Evolutionary conservation across 2,113 vertebrate genomes (phyloP), one percentile per base, ranked within the genome.

Genomic region (Cacatua alba): DNA sequence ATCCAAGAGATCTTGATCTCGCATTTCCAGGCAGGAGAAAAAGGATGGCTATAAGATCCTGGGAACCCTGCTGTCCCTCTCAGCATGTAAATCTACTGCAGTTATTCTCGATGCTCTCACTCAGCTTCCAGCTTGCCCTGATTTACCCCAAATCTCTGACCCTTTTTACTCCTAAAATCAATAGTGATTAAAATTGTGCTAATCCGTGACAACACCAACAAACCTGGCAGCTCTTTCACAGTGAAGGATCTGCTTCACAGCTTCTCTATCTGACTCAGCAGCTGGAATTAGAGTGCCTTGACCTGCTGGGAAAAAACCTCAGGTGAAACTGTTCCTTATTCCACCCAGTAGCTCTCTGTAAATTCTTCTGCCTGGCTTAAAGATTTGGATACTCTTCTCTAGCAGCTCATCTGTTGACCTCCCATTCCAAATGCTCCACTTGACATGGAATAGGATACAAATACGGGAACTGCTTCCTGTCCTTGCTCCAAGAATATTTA

Each of bases 401-500:
- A 72, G 78, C 33, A 80, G 62, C 75, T 80, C 10, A 4, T 72
- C 53, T 77, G 17, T 35, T 93, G 39, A 41, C 31, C 70, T 90
- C 48, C 62, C 20, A 6, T 19, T 90, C 29, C 53, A 77, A 87
- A 69, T 52, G 79, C 23, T 90, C 24, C 31, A 37, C 11, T 92
- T 72, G 75, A 76, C 71, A 85, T 23, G 29, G 84, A 78, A 71
- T 57, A 67, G 11, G 20, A 57, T 13, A 86, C 49, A 90, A 93
- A 35, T 69, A 82, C 25, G 39, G 67, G 88, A 96, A 90, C 52
- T 65, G 63, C 67, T 86, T 92, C 63, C 63, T 82, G 33, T 83
- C 63, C 44, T 62, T 90, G 53, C 39, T 96, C 88, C 86, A 94
- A 46, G 49, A 90, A 83, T 90, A 63, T 63, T 92, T 88, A 92